Evolutionary conservation across 2,113 vertebrate species (phyloP).

Genomic region (Lampris incognitus): DNA sequence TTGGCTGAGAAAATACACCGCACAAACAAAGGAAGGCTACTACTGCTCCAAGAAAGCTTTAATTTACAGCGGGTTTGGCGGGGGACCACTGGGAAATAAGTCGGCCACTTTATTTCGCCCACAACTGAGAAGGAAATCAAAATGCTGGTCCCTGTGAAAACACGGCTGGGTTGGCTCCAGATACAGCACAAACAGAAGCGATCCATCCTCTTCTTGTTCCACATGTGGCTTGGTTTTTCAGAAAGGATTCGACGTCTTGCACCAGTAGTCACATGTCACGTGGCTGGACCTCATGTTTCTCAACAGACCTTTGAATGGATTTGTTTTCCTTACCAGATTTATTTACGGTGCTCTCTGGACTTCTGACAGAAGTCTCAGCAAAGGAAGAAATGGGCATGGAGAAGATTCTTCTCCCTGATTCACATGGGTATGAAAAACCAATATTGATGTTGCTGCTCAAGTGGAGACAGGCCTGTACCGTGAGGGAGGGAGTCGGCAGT

Average conservation of each 20-base stretch:
- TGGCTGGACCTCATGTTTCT: constrained; percentile 47
- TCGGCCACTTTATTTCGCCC: constrained; percentile 25
- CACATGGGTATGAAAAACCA: constrained; percentile 68
- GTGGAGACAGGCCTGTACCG: constrained; percentile 54
- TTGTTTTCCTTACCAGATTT: constrained; percentile 60
- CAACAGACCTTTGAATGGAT: constrained; percentile 65
- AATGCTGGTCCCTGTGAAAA: constrained; percentile 9
- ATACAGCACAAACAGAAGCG: neutral
- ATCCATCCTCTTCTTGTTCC: neutral
- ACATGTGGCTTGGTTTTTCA: neutral
- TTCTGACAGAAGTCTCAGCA: constrained; percentile 59
- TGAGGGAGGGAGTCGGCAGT: constrained; percentile 55
- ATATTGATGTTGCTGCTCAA: constrained; percentile 66
- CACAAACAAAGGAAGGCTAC: constrained; percentile 39
- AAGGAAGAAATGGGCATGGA: constrained; percentile 43
- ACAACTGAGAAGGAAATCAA: neutral
- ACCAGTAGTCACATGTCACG: constrained; percentile 33
- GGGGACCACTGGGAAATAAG: constrained; percentile 38
- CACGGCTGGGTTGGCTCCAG: constrained; percentile 1
- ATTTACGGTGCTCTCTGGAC: constrained; percentile 39
- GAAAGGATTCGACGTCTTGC: constrained; percentile 18
- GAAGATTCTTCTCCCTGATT: constrained; percentile 62
- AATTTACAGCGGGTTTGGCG: constrained; percentile 21
- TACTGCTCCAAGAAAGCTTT: constrained; percentile 15
- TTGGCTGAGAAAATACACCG: constrained; percentile 42